phyloP scores from a whole-genome alignment of 1,140 invertebrate genomes.

The Drosophila yakuba region DNA sequence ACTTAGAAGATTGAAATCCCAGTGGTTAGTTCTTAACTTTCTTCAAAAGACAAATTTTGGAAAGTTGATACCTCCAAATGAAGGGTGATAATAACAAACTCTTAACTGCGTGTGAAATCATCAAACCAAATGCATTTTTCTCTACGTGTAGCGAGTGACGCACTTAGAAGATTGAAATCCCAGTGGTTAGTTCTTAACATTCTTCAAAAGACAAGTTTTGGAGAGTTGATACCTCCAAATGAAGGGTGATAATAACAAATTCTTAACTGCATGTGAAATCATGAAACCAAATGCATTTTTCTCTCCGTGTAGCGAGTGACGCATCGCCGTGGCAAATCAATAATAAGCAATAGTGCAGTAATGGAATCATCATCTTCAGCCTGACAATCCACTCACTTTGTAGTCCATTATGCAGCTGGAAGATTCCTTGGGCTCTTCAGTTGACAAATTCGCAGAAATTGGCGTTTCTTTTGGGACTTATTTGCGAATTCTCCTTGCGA shows the following conservation, averaged over 20 bases:
- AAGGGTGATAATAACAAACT: not conserved
- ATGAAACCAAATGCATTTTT: not conserved
- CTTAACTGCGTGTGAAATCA: not conserved
- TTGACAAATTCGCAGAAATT: not conserved
- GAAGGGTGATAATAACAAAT: not conserved
- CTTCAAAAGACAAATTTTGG: too few relatives aligned
- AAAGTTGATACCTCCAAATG: not conserved
- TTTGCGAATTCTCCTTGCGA: not conserved
- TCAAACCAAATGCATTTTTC: not conserved
- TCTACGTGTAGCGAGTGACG: too few relatives aligned
- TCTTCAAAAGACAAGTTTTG: too few relatives aligned
- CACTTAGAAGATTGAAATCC: not conserved
- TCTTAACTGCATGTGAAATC: not conserved
- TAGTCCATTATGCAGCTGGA: slow-evolving; percentile 50
- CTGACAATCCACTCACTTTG: slow-evolving; percentile 43
- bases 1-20: not conserved
- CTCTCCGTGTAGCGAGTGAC: slow-evolving; percentile 17
- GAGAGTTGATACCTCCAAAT: not conserved
- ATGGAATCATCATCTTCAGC: not conserved
- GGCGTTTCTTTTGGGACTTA: slow-evolving; percentile 3
- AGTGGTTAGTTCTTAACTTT: too few relatives aligned
- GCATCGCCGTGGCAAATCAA: slow-evolving; percentile 46
- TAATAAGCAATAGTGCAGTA: slow-evolving; percentile 21
- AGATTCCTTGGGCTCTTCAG: not conserved
- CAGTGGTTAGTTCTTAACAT: too few relatives aligned